Evolutionary conservation across 2,888 invertebrate genomes (phyloP).

Genomic region (Melinopterus prodromus): DNA sequence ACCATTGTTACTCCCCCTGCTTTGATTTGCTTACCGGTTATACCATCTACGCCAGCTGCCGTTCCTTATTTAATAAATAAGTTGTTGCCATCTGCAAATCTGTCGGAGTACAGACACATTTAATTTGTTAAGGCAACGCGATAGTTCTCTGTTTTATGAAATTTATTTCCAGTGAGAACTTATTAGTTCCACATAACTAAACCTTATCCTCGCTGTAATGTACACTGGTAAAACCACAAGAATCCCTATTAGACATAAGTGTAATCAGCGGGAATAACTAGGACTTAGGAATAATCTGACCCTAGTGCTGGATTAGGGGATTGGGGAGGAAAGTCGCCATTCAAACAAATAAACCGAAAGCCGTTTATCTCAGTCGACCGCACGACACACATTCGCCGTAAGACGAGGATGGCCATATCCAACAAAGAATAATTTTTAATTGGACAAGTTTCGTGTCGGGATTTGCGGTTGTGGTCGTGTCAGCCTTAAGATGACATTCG

Average conservation of each 20-base stretch:
- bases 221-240: slow-evolving; percentile 14
- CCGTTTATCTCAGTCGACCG: slow-evolving; percentile 23
- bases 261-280: slow-evolving; percentile 37
- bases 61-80: too few species aligned
- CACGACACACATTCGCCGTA: background rate
- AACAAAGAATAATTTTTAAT: slow-evolving; percentile 32
- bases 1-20: too few species aligned
- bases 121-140: too few species aligned
- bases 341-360: slow-evolving; percentile 30
- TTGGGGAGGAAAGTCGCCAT: slow-evolving; percentile 33
- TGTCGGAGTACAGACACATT: too few species aligned
- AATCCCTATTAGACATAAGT: slow-evolving; percentile 34
- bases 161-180: too few species aligned
- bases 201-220: too few species aligned
- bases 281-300: slow-evolving; percentile 42
- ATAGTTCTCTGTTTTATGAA: too few species aligned
- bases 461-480: slow-evolving; percentile 48
- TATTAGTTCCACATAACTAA: too few species aligned
- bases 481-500: slow-evolving; percentile 47
- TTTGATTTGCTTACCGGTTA: too few species aligned
- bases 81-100: too few species aligned
- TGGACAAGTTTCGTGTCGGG: slow-evolving; percentile 34
- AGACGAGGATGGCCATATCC: background rate
- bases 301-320: slow-evolving; percentile 40
- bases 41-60: too few species aligned